Conservation (phyloP, 2,888 invertebrate species). For the Drosophila fulvimacula region DNA sequence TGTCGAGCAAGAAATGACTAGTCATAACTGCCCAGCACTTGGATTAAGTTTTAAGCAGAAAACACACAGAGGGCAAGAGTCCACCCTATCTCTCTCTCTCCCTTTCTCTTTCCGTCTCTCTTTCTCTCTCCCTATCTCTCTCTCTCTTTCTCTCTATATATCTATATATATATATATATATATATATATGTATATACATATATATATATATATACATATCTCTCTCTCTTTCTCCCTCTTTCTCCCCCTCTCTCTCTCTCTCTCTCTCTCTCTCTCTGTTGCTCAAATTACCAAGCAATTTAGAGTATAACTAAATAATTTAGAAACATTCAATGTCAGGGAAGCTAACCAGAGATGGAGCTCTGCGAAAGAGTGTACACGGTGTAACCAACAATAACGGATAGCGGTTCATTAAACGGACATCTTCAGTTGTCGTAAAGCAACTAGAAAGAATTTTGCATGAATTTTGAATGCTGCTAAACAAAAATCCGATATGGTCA, state of each 20-base stretch:
- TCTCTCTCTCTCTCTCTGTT: not conserved
- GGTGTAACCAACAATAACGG: not conserved
- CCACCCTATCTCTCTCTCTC: not conserved
- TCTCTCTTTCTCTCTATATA: not conserved
- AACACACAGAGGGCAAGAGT: not conserved
- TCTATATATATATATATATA: too few relatives aligned
- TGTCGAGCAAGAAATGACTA: conserved; percentile 8
- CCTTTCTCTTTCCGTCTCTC: too few relatives aligned
- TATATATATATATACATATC: too few relatives aligned
- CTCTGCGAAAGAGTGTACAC: not conserved
- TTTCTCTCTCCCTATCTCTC: not conserved
- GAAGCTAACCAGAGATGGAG: not conserved
- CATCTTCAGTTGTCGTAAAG: not conserved
- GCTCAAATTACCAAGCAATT: not conserved
- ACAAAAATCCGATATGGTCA: not conserved
- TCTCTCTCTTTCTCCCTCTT: too few relatives aligned
- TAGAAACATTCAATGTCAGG: not conserved
- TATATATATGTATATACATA: too few relatives aligned
- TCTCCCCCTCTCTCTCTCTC: not conserved
- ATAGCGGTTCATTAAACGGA: not conserved
- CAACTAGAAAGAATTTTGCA: not conserved
- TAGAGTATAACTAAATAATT: not conserved
- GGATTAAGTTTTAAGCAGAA: not conserved
- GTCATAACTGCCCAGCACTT: conserved; percentile 10
- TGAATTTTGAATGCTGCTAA: not conserved